phyloP scores from a whole-genome alignment of 2,888 invertebrate species.

The Melanophora roralis region DNA sequence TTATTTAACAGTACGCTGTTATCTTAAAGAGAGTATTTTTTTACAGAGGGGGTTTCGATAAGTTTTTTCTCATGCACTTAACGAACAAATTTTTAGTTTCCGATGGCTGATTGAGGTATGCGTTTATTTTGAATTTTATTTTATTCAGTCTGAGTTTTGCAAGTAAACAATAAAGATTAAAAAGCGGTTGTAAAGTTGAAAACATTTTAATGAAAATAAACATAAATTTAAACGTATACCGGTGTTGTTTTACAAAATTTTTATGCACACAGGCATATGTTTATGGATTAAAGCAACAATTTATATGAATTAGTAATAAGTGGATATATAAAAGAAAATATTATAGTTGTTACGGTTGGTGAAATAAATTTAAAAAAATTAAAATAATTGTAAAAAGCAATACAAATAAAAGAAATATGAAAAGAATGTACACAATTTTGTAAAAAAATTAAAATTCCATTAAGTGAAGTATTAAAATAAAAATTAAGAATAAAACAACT shows the following conservation, averaged over 20 bases:
- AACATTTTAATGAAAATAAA: neutral
- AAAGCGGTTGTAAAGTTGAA: conserved; percentile 35
- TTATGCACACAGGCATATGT: neutral
- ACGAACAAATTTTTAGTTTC: conserved; percentile 49
- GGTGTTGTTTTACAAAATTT: conserved; percentile 20
- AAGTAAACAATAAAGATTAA: conserved; percentile 47
- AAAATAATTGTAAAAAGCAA: conserved; percentile 5
- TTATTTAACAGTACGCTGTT: conserved; percentile 17
- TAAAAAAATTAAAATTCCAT: conserved; percentile 6
- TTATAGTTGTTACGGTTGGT: conserved; percentile 52
- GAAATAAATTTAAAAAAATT: conserved; percentile 43
- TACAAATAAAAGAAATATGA: conserved; percentile 3
- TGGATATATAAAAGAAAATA: conserved; percentile 8
- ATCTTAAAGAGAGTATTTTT: neutral
- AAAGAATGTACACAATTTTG: conserved; percentile 33
- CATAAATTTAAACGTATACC: conserved; percentile 37
- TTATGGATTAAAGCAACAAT: neutral
- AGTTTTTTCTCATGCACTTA: conserved; percentile 50
- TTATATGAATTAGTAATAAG: conserved; percentile 37
- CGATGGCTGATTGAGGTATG: conserved; percentile 31
- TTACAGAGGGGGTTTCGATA: conserved; percentile 13
- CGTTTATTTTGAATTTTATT: conserved; percentile 41
- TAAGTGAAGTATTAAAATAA: conserved; percentile 23
- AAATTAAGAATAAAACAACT: conserved; percentile 31
- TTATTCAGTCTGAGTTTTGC: conserved; percentile 55